These are phyloP conservation scores for Limenitis camilla DNA, from an alignment of 2,888 invertebrate genomes.

Conservation along the genomic window DNA sequence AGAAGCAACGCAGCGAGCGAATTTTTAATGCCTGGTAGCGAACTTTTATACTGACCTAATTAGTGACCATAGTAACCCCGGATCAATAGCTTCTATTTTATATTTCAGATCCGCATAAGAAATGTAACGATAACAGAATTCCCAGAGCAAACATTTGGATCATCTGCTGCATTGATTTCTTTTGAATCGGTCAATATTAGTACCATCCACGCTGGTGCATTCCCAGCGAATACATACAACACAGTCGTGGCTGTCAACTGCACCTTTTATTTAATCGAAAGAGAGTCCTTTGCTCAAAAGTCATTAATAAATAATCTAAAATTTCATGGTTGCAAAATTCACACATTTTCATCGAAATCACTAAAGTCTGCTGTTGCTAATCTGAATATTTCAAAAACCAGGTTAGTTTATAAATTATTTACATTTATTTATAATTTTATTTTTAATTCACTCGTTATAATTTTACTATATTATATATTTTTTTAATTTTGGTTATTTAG, in stretches of 20 bases:
- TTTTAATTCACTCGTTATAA: neutral
- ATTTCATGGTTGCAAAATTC: constrained; percentile 75
- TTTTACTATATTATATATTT: no score
- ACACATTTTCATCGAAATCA: constrained; percentile 72
- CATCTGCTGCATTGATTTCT: constrained; percentile 76
- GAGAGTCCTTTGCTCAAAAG: constrained; percentile 77
- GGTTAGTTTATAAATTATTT: constrained; percentile 50
- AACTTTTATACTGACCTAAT: neutral
- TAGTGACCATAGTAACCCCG: neutral
- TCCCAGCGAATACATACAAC: constrained; percentile 78
- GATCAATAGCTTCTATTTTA: neutral
- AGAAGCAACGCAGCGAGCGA: constrained; percentile 3
- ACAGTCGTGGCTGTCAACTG: constrained; percentile 77
- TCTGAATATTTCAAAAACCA: constrained; percentile 78
- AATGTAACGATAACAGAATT: constrained; percentile 75
- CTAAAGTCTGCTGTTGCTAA: constrained; percentile 77
- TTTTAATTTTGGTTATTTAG: neutral
- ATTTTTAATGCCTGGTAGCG: no score
- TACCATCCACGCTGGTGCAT: constrained; percentile 76
- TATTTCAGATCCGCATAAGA: constrained; percentile 77
- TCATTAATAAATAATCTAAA: constrained; percentile 77
- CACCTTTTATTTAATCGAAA: constrained; percentile 73
- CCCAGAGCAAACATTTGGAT: constrained; percentile 77
- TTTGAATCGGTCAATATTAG: constrained; percentile 69
- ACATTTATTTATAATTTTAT: neutral